Evolutionary conservation across 2,888 invertebrate genomes (phyloP), one percentile per base, ranked within the genome.

Genomic region (Clunio marinus): DNA sequence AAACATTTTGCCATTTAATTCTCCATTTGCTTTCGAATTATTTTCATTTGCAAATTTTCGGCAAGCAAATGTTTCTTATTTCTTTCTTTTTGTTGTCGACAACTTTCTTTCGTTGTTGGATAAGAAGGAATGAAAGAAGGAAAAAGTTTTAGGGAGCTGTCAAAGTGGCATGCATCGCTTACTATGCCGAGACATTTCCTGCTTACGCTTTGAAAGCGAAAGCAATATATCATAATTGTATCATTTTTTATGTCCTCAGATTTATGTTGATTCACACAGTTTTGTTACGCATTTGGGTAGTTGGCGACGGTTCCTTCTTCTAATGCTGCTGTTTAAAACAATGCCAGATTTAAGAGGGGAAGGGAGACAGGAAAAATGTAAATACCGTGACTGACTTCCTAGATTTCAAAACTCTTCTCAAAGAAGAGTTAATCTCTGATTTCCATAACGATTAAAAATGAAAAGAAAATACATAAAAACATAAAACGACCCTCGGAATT

Each of bases 1-100:
- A 62, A 41, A 41, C 2, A 10, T n/a, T 15, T 41, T 22, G 27
- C 41, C 25, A 62, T 41, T 62, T 62, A 62, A 62, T 62, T 62
- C 27, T 15, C 13, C 57, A 57, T 57, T 57, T 57, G 24, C 57
- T 25, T 57, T 22, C 27, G 51, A n/a, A 51, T 55, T 55, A 22
- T 55, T 55, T 55, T 55, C 17, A 51, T 55, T 20, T 55, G 22
- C 20, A 55, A 55, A 10, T 24, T 55, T 55, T 17, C 51, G 22
- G 22, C 2, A 15, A 8, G n/a, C 7, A 45, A 45, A 17, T 45
- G 13, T n/a, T n/a, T 35, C 2, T 13, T 35, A 35, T 35, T 35
- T 35, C 35, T 5, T 35, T 35, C 2, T 13, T 35, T 2, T 35
- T 35, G 8, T 35, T 35, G 8, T 35, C 13, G 13, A 35, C 35